Base-by-base conservation (phyloP, 2,888 invertebrate genomes). In the Brachypalpus laphriformis region DNA sequence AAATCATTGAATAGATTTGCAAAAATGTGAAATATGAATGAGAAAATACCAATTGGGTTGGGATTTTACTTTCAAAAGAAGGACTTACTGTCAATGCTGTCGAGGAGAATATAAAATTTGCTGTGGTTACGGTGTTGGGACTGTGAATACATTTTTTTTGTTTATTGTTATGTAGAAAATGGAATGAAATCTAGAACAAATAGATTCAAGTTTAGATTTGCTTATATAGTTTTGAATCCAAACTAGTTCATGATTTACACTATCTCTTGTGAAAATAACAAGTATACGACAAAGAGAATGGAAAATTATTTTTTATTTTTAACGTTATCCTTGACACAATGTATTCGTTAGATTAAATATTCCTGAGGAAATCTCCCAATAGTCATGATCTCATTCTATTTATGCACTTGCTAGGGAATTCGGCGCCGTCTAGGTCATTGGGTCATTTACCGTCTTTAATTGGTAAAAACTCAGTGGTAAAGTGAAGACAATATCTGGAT, bases 1-100 rank as follows among this genome's bases (percentile, higher is more conserved):
- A 65, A 25, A 42, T 59, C 54, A 77, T 77, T 70, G 77, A 81
- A 81, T 81, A 81, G 74, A 61, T 68, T 68, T 59, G 61, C 65
- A 66, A 65, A 75, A 56, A 49, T 51, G 65, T 61, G 20, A 77
- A 78, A 82, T 78, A 72, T 78, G 82, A 82, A 72, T 72, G 72
- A 66, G 72, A 51, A 51, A 37, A 59, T 28, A 66, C 66, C 57
- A 72, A 82, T 82, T 78, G 72, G 78, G 66, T 37, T 47, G 47
- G 42, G 54, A 61, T 61, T 82, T 59, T 40, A 51, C 40, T 77
- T 82, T 65, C 40, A 51, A 56, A 71, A 74, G 37, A 63, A 65
- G 51, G 65, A 59, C 59, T 77, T 61, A 72, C 37, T 47, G 65
- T 49, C 70, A 65, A 70, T 63, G 63, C 70, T 70, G 37, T 47